Evolutionary conservation across 1,140 invertebrate species (phyloP), one percentile per base, ranked within the genome.

Genomic region (Pogonognathellus flavescens): DNA sequence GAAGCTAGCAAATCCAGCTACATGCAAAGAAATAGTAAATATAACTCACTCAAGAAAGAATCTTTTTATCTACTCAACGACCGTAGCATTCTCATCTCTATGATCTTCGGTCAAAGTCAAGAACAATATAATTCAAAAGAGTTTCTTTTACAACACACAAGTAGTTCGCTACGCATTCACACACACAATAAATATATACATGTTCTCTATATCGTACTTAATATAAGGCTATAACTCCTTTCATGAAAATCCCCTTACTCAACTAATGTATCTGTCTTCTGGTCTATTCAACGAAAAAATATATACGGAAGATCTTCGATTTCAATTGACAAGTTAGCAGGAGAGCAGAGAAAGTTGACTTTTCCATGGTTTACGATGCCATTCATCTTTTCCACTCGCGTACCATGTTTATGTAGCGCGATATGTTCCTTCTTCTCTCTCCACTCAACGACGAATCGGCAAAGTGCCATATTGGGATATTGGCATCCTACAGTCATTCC

Each of bases 111-210:
- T 50, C 70, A 76, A 76, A 76, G 70, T 76, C 31, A 76, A 76
- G 70, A 76, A 76, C 70, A 76, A 76, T 76, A 76, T 76, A 76
- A 76, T 76, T 76, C 70, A 76, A 76, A 76, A 76, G 70, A 50
- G 70, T 25, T 25, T 4, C 62, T 66, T 25, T 11, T 10, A 9
- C 18, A 25, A 66, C 20, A 25, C 25, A 66, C 53, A 66, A 41
- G 31, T 41, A 41, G 31, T 41, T 66, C 11, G 22, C 25, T 55
- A 55, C 16, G 53, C 53, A 11, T 55, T 55, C 9, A 16, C 2
- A 31, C 22, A 31, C 14, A 25, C 9, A 11, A 25, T 25, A 25
- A 25, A 25, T 25, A 3, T 60, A 18, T 60, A 18, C 22, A 66
- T 66, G 25, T 25, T 66, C 22, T 25, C 60, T 13, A 11, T 66